Base-by-base conservation (phyloP, 2,888 invertebrate species). In the Troglohyphantes excavatus region DNA sequence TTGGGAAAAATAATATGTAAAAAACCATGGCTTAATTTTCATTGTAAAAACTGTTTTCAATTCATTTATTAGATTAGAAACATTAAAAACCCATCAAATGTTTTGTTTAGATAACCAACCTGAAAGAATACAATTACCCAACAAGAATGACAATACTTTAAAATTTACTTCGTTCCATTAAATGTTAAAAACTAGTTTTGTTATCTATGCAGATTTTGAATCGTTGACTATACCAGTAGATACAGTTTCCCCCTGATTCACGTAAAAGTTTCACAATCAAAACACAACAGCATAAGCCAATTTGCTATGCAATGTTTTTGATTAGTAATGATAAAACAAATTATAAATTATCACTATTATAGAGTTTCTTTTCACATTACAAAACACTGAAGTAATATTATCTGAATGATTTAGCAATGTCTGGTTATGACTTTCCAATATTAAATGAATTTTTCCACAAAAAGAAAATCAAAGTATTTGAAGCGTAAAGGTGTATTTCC, bases 121-220 rank as follows among this genome's bases (percentile, higher is more conserved):
- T 21, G 19, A 65, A 43, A 63, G 39, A 63, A 27, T 53, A 13
- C 3, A 29, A 29, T 68, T 81, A 13, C 68, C 33, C 6, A 43
- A 3, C 7, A 46, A 17, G 19, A 7, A 11, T 9, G 53, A 81
- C 13, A 27, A 68, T 43, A 17, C 11, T 43, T 11, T 65, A 78
- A 65, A 78, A 78, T 78, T 78, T 59, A 65, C 33, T 6, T 21
- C 23, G 2, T 63, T 17, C 2, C 23, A 65, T 27, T 7, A 78
- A 43, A 65, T 43, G 43, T 3, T 78, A 2, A 13, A 26, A 33
- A 33, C 23, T 23, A 63, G 21, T 3, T 79, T 59, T 59, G 26
- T 27, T 33, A 23, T 59, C 27, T 81, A 65, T 29, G 27, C 68
- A 0, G 53, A 68, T 68, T 81, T 81, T 43, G 68, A 81, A 81